Percentiles rank a stretch among this genome's conserved stretches.
Evolutionary conservation across 2,113 vertebrate species (phyloP).

Genomic region (Panthera tigris): DNA sequence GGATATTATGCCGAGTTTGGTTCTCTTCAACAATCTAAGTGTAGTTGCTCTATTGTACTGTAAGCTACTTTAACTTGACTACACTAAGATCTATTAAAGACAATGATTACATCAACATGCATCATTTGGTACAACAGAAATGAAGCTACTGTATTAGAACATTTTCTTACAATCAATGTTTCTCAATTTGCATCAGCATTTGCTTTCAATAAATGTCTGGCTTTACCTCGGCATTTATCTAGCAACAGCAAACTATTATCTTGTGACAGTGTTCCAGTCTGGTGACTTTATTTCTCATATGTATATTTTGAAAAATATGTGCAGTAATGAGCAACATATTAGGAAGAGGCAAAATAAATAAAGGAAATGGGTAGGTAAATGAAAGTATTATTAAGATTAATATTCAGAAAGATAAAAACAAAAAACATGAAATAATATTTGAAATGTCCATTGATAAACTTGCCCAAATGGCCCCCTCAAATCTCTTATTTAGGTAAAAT

Average conservation of each 20-base stretch:
- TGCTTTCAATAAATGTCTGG: slow-evolving; percentile 65
- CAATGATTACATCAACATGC: slow-evolving; percentile 72
- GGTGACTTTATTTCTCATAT: slow-evolving; percentile 12
- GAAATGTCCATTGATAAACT: not conserved
- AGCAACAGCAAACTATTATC: not conserved
- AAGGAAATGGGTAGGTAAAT: not conserved
- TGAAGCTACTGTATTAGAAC: slow-evolving; percentile 57
- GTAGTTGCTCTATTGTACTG: not conserved
- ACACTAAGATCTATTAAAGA: slow-evolving; percentile 57
- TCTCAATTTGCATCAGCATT: slow-evolving; percentile 53
- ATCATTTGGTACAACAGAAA: slow-evolving; percentile 68
- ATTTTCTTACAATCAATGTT: slow-evolving; percentile 61
- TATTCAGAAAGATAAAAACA: slow-evolving; percentile 11
- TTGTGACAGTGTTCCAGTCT: slow-evolving; percentile 51
- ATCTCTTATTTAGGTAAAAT: not conserved
- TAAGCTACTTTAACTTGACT: slow-evolving; percentile 61
- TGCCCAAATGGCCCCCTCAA: not conserved
- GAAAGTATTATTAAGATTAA: slow-evolving; percentile 45
- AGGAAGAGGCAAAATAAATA: slow-evolving; percentile 33
- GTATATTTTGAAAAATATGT: slow-evolving; percentile 57
- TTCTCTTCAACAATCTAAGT: slow-evolving; percentile 18
- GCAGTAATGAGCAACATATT: slow-evolving; percentile 31
- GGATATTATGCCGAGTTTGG: not conserved
- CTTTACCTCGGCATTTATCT: slow-evolving; percentile 62
- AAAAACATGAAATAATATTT: not conserved